phyloP scores from a whole-genome alignment of 2,113 vertebrate genomes.

The Notiomystis cincta region DNA sequence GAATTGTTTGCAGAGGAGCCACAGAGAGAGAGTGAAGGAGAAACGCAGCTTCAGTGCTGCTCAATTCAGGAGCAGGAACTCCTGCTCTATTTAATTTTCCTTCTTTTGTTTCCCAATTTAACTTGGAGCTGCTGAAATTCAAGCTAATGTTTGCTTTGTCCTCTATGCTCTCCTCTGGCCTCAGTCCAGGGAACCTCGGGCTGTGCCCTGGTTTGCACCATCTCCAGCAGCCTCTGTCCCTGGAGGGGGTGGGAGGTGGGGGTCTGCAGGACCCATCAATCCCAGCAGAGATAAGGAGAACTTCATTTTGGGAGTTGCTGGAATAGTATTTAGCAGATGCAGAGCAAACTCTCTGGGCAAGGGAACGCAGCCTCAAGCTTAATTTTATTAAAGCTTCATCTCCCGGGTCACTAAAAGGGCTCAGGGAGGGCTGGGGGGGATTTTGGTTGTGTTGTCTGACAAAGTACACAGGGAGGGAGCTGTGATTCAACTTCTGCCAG shows the following conservation, averaged over 20 bases:
- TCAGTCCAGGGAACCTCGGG: neutral
- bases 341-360: neutral
- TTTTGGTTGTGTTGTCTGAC: neutral
- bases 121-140: neutral
- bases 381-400: neutral
- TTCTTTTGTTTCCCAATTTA: neutral
- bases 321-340: neutral
- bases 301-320: neutral
- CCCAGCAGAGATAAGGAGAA: neutral
- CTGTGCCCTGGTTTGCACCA: neutral
- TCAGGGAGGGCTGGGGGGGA: neutral
- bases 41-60: neutral
- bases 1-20: constrained; percentile 38
- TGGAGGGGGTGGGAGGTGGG: neutral
- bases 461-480: neutral
- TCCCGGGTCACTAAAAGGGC: neutral
- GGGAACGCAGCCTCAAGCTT: rapidly evolving
- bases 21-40: neutral
- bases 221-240: neutral
- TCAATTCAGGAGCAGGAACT: constrained; percentile 2
- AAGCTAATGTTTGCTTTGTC: neutral
- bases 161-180: neutral
- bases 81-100: neutral
- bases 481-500: neutral
- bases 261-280: neutral